phyloP scores from a whole-genome alignment of 2,113 vertebrate genomes.

The Crypturellus undulatus region DNA sequence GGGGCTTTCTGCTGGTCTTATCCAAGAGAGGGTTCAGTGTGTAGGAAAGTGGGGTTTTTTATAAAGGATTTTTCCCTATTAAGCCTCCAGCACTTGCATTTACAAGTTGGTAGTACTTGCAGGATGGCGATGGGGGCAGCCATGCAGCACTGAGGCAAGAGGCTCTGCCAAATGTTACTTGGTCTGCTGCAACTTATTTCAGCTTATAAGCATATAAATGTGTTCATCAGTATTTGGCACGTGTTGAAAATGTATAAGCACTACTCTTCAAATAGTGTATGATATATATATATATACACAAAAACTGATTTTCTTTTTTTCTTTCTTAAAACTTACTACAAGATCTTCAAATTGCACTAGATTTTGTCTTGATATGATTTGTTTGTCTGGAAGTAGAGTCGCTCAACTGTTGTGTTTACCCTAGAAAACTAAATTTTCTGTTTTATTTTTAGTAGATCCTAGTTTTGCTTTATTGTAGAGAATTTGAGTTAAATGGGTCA shows the following conservation, averaged over 20 bases:
- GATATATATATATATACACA: not conserved
- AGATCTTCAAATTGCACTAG: not conserved
- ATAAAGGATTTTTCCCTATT: not conserved
- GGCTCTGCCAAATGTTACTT: not conserved
- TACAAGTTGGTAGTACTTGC: not conserved
- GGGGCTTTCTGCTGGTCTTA: not conserved
- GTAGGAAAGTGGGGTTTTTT: no score
- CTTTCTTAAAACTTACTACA: not conserved
- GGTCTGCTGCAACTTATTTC: not conserved
- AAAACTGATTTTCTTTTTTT: not conserved
- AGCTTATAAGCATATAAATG: not conserved
- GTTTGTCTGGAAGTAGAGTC: not conserved
- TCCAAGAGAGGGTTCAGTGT: not conserved
- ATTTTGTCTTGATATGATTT: not conserved
- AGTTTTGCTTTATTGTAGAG: not conserved
- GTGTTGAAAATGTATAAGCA: not conserved
- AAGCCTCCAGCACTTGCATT: not conserved
- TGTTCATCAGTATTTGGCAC: not conserved
- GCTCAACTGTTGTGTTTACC: not conserved
- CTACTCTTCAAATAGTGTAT: not conserved
- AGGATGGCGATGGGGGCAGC: not conserved
- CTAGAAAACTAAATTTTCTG: not conserved
- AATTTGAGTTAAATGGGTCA: not conserved
- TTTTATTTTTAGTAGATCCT: not conserved
- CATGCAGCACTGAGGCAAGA: accelerated